Evolutionary conservation across 2,888 invertebrate species (phyloP), one percentile per base, ranked within the genome.

Genomic region (Acleris literana): DNA sequence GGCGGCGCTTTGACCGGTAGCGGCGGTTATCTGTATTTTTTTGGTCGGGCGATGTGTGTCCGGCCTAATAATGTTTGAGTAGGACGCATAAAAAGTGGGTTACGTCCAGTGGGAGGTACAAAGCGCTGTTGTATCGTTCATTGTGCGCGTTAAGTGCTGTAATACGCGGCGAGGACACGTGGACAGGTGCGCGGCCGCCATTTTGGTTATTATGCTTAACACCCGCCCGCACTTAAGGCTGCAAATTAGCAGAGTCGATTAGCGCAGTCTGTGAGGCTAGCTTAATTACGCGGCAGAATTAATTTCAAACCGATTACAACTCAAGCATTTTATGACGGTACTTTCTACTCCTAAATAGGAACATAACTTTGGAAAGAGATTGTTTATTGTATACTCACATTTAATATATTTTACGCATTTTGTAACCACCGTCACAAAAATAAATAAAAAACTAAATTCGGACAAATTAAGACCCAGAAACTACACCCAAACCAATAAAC

Each of bases 1-100:
- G 86, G 78, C 79, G 81, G 81, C 77, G 80, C 89, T 92, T 91
- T 90, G 91, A 86, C 89, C 92, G 88, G 92, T 92, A 92, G 91
- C 90, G 80, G 75, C 72, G 77, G 90, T 90, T 92, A 90, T 90
- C 88, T 85, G 67, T 49, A 68, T 76, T 83, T 88, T 90, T 90
- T 88, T 87, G 76, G 74, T 77, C 77, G 78, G 80, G 74, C 82
- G 82, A 81, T 88, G 87, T 89, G 87, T 89, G 87, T 87, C 85
- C 86, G 74, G 81, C 84, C 87, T 87, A 88, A 90, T 92, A 88
- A 90, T 92, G 88, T 92, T 90, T 90, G 90, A 80, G 85, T 86
- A 88, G 88, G 86, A 78, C 75, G 81, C 76, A 78, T 69, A 86
- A 87, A 88, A 88, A 87, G 83, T 81, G 79, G 81, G 85, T 86